These are phyloP conservation scores for Elgonia sp. DNA, from an alignment of 2,888 invertebrate genomes.

Conservation along the genomic window DNA sequence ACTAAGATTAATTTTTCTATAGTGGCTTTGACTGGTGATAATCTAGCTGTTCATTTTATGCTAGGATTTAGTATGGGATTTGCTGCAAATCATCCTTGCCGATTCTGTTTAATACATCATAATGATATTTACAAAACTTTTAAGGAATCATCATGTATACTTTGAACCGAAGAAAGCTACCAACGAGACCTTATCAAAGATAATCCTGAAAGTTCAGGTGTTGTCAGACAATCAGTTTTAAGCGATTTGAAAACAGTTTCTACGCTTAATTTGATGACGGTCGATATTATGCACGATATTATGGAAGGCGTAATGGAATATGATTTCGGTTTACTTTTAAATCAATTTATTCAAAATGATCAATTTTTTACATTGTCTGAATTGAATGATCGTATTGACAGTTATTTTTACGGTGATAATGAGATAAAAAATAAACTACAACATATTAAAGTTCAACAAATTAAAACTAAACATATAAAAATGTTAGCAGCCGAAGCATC, in stretches of 20 bases:
- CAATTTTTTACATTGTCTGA: too few species aligned
- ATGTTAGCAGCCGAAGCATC: constrained; percentile 50
- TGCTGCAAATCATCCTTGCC: constrained; percentile 41
- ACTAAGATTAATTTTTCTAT: constrained; percentile 29
- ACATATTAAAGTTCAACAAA: constrained; percentile 23
- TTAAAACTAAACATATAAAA: constrained; percentile 52
- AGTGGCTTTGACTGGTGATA: constrained; percentile 48
- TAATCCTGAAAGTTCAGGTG: constrained; percentile 42
- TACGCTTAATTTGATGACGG: constrained; percentile 43
- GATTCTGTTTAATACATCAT: constrained; percentile 47
- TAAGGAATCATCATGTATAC: constrained; percentile 41
- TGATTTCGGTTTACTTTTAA: constrained; percentile 47
- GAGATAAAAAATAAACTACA: constrained; percentile 25
- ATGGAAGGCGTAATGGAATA: constrained; percentile 44
- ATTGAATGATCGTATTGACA: not conserved
- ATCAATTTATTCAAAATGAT: constrained; percentile 38
- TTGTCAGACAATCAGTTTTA: constrained; percentile 40
- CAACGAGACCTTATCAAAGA: constrained; percentile 29
- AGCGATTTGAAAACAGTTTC: constrained; percentile 45
- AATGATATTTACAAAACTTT: constrained; percentile 37
- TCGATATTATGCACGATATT: constrained; percentile 57
- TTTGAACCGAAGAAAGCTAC: constrained; percentile 42
- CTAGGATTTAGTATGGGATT: constrained; percentile 55
- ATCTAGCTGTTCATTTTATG: constrained; percentile 43
- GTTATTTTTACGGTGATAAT: constrained; percentile 9